Evolutionary conservation across 23 tunicate genomes (phyloP), one percentile per base, ranked within the genome.

Genomic region (Trididemnum clinides): DNA sequence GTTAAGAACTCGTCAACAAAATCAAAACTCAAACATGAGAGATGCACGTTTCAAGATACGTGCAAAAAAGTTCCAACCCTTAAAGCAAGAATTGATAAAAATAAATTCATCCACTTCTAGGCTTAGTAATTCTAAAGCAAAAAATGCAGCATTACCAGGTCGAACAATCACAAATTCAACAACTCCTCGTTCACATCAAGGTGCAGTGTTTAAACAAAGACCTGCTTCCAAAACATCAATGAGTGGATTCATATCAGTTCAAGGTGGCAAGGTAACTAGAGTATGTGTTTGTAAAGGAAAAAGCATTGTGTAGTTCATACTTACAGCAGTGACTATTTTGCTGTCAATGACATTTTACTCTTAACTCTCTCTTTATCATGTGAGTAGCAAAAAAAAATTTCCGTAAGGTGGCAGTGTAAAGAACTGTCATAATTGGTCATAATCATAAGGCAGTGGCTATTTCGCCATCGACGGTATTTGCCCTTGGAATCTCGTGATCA

Each of bases 1-100:
- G 25, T 51, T 78, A 29, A 78, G 19, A 51, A 33, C 51, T 3
- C 83, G 83, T 3, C 64, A 54, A 50, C 22, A 22, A 35, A 18
- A 36, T 36, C 12, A 32, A 66, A 66, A 29, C 6, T 29, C 36
- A 28, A 20, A 3, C 25, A 28, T 22, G 19, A 58, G 37, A 34
- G 85, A 81, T 81, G 85, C 85, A 32, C 27, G 85, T 1, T 81
- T 63, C 7, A 81, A 62, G 23, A 54, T 81, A 1, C 64, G 64
- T 18, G 50, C 85, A 4, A 81, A 81, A 57, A 33, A 66, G n/a
- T 66, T 66, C 31, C 75, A 66, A 66, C 75, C 75, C n/a, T 5
- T 66, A 3, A 66, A 31, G n/a, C 36, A 31, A 31, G 75, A 66
- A 66, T 10, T 66, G 6, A 3, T 66, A 5, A 66, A 66, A 66